Evolutionary conservation across 2,888 invertebrate genomes (phyloP).

Genomic region (Lithophane semibrunnea): DNA sequence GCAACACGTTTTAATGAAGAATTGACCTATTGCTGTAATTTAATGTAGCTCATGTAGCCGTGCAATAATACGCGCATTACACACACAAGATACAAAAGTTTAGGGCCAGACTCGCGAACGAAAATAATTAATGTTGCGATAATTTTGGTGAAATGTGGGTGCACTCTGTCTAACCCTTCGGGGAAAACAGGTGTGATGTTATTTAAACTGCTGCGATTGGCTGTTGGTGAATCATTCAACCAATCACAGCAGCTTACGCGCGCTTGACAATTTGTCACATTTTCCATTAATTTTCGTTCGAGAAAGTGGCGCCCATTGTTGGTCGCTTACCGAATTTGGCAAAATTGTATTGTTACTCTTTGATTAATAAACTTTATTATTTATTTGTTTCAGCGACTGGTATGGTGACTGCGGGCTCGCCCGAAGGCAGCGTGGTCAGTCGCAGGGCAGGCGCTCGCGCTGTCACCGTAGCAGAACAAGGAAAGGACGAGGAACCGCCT

Average conservation of each 20-base stretch:
- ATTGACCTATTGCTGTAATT: background rate
- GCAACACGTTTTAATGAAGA: background rate
- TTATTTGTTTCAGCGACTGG: constrained; percentile 51
- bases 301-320: no score
- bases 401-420: constrained; percentile 64
- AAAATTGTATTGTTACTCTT: background rate
- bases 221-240: no score
- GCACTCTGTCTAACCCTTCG: no score
- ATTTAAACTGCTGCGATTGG: no score
- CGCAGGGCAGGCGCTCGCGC: constrained; percentile 78
- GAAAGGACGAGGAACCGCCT: constrained; percentile 55
- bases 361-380: background rate
- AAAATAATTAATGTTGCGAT: no score
- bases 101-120: no score
- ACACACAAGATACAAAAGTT: background rate
- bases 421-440: constrained; percentile 69
- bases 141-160: no score
- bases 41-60: background rate
- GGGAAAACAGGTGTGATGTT: no score
- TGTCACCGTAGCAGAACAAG: constrained; percentile 81
- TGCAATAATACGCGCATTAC: background rate
- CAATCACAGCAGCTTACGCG: no score
- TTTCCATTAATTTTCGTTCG: no score
- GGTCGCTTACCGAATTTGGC: background rate
- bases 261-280: no score